Evolutionary conservation across 2,113 vertebrate species (phyloP), one percentile per base, ranked within the genome.

Genomic region (Oryzias javanicus): DNA sequence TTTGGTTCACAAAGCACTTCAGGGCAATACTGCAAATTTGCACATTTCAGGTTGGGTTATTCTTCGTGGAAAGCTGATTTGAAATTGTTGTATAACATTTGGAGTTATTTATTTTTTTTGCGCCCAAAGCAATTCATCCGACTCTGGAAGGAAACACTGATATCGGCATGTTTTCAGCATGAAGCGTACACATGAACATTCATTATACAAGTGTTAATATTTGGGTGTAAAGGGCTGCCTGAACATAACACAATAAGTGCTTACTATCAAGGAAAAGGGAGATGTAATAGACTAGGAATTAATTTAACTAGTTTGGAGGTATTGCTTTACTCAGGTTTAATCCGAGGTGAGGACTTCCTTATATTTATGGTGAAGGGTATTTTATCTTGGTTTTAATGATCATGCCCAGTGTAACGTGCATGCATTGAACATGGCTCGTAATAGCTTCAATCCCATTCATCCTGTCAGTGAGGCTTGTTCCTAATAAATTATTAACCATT

Each of bases 21-120:
- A 19, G 64, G 74, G 58, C 66, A 35, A 35, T 12, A 35, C 35
- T 35, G 35, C 35, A 35, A 76, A 79, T 78, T 76, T 76, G 57
- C 53, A 80, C 60, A 74, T 73, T 78, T 79, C 71, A 80, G 76
- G 73, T 76, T 79, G 54, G 55, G 66, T 81, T 78, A 70, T 81
- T 66, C 54, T 49, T 29, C 55, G 40, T 57, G 52, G 60, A 60
- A 15, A 46, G 56, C n/a, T 59, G 75, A 76, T 59, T 56, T 50
- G 46, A 19, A 55, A 73, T 57, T 60, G 66, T 46, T 59, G 53
- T 49, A 66, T 35, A 63, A 70, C 52, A 46, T 53, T 16, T 41
- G 4, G 40, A 48, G 60, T 42, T 67, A 49, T 29, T 69, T 67
- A 70, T 74, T 70, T 81, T n/a, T 65, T 63, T 61, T 50, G 65